Base-by-base conservation (phyloP, 2,797 vertebrate species). In the Hemitrygon akajei region DNA sequence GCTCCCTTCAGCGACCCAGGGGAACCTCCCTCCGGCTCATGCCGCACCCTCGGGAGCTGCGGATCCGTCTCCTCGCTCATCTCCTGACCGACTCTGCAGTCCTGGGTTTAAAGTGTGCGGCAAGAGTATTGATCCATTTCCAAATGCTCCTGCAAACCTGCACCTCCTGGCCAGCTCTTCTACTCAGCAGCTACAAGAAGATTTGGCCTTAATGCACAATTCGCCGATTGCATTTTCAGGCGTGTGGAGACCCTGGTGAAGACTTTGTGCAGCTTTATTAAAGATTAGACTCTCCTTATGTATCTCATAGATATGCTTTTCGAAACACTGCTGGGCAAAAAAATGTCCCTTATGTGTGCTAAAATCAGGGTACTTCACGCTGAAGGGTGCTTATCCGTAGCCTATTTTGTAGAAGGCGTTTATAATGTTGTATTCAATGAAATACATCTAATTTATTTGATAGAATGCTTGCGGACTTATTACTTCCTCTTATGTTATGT, bases 281-380 rank as follows among this genome's bases (percentile, higher is more conserved):
- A 95, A 96, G 95, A 94, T 96, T 97, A 98, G 97, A 95, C 96
- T 95, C 94, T 95, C 95, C 96, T 95, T 94, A 98, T 98, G 97
- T 98, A 98, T 98, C 98, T 98, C 98, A 98, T 98, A 98, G 98
- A 98, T 98, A 98, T 98, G 97, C 95, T 97, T 97, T 96, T 97
- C 95, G 97, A 97, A 97, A 98, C 97, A 98, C 96, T 96, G 95
- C 94, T 97, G 97, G 98, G 97, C 97, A 93, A 94, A 96, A 95
- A 96, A 96, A 1, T 97, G 97, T 95, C 98, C 97, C 95, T 95
- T 97, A 97, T 97, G 96, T 97, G 96, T 97, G 95, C 96, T 97
- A 96, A 97, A 98, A 97, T 96, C 97, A 96, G 96, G 96, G 97
- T 97, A 97, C 98, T 98, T 98, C 97, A 97, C 96, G 96, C 96